Percentiles rank a stretch among this genome's conserved stretches.
Conservation (phyloP, 37 sponge, comb jelly and placozoan species). For the Spongilla lacustris region DNA sequence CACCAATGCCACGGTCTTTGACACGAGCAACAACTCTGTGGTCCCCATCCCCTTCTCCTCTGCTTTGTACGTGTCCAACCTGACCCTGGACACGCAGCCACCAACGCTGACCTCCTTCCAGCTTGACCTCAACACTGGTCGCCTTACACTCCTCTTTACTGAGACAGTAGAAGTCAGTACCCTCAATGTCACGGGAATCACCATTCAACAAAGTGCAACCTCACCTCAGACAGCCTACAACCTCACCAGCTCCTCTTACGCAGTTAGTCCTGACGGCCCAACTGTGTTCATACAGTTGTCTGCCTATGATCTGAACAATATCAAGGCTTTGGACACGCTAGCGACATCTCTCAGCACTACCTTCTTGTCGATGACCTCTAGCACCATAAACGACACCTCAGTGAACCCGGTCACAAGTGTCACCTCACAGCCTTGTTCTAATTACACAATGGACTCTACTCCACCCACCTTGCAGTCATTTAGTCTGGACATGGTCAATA, state of each 20-base stretch:
- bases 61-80: conserved; percentile 40
- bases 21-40: conserved; percentile 78
- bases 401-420: conserved; percentile 49
- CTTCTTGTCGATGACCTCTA: conserved; percentile 43
- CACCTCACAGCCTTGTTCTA: conserved; percentile 9
- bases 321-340: conserved; percentile 74
- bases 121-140: conserved; percentile 75
- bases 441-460: conserved; percentile 52
- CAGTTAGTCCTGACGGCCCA: conserved; percentile 66
- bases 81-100: conserved; percentile 42
- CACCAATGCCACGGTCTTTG: conserved; percentile 62
- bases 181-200: conserved; percentile 71
- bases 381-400: conserved; percentile 69
- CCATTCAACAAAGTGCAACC: neutral
- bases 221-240: conserved; percentile 22
- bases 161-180: conserved; percentile 84
- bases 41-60: conserved; percentile 10
- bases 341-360: conserved; percentile 64
- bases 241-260: conserved; percentile 42
- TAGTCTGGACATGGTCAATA: conserved; percentile 77
- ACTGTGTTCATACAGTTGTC: conserved; percentile 57
- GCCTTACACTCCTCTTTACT: conserved; percentile 69
- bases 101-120: conserved; percentile 60
- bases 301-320: conserved; percentile 78
- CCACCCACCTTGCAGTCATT: conserved; percentile 71